Conservation (phyloP, 2,888 invertebrate species). For the Suillia variegata region DNA sequence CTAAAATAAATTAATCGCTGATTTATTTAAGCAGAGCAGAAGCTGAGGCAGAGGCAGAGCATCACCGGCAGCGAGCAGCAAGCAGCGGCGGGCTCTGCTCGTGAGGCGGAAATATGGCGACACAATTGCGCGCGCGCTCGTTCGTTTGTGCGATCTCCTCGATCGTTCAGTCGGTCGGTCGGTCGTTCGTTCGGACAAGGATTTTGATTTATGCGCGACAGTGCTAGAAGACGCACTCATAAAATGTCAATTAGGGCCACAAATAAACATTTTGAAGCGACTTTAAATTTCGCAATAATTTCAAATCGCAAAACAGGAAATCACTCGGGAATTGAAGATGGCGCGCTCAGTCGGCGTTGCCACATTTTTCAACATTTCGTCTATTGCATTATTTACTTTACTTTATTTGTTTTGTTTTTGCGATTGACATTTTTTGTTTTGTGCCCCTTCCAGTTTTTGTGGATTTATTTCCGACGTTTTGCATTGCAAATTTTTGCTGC, state of each 20-base stretch:
- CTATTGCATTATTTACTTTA: background rate
- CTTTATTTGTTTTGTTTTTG: background rate
- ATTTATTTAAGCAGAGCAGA: too few relatives aligned
- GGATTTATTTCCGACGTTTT: slow-evolving; percentile 25
- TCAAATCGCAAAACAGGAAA: slow-evolving; percentile 40
- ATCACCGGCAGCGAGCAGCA: too few relatives aligned
- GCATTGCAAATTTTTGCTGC: slow-evolving; percentile 39
- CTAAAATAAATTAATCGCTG: too few relatives aligned
- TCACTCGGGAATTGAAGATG: slow-evolving; percentile 30
- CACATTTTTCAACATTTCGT: too few relatives aligned
- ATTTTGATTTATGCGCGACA: background rate
- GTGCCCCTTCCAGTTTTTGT: slow-evolving; percentile 34
- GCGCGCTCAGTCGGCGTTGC: background rate
- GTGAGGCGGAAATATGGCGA: too few relatives aligned
- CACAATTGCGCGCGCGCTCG: too few relatives aligned
- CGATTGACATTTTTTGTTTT: background rate
- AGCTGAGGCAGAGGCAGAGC: too few relatives aligned
- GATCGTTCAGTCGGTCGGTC: too few relatives aligned
- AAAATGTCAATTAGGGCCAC: slow-evolving; percentile 45
- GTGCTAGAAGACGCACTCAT: slow-evolving; percentile 28
- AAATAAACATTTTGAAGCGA: background rate
- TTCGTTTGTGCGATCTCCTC: too few relatives aligned
- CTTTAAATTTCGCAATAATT: slow-evolving; percentile 34
- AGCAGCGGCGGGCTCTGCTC: too few relatives aligned
- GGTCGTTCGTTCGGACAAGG: too few relatives aligned